Conservation (phyloP, 2,113 vertebrate genomes). For the Callipepla californica region DNA sequence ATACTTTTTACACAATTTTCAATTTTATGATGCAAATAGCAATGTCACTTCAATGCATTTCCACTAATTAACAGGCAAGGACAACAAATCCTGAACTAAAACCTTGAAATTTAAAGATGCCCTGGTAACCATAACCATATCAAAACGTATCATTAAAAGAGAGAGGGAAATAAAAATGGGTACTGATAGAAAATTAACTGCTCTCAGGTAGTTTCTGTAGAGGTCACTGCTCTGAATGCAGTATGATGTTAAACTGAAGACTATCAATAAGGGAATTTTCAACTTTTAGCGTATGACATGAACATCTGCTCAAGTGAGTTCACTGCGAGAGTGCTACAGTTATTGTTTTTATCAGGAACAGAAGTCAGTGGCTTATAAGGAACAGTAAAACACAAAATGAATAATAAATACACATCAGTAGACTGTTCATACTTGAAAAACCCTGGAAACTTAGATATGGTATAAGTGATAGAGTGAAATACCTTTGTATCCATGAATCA, state of each 20-base stretch:
- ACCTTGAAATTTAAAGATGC: slow-evolving; percentile 44
- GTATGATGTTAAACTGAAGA: background rate
- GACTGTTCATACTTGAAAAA: background rate
- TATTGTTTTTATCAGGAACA: slow-evolving; percentile 28
- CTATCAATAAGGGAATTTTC: background rate
- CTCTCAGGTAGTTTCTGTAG: background rate
- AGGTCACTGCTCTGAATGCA: background rate
- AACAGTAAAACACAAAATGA: background rate
- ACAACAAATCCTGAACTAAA: slow-evolving; percentile 40
- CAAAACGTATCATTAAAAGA: background rate
- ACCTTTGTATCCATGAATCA: background rate
- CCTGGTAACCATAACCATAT: slow-evolving; percentile 39
- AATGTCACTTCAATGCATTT: slow-evolving; percentile 1
- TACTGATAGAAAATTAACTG: background rate
- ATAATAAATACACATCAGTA: background rate
- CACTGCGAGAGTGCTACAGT: background rate
- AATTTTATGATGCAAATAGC: slow-evolving; percentile 28
- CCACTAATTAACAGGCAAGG: slow-evolving; percentile 25
- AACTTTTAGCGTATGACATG: background rate
- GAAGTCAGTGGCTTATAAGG: slow-evolving; percentile 8
- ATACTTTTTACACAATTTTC: background rate
- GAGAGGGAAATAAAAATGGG: background rate
- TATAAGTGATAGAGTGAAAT: background rate
- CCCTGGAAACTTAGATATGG: background rate
- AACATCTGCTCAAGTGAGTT: slow-evolving; percentile 2